Evolutionary conservation across 2,888 invertebrate species (phyloP).

Genomic region (Drosophila aldrichi): DNA sequence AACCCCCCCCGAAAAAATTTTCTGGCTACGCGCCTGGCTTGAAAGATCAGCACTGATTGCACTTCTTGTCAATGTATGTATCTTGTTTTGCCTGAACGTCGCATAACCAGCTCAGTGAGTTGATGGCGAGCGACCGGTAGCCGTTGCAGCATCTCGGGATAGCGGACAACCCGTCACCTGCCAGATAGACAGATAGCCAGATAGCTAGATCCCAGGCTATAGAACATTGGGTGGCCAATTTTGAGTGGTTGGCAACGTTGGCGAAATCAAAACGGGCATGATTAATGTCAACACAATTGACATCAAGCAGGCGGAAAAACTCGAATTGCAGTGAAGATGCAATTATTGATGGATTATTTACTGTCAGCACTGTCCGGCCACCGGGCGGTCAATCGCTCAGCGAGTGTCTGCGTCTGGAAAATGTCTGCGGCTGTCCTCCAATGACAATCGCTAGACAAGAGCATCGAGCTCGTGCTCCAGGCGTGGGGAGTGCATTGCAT

Average conservation of each 20-base stretch:
- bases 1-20: too few relatives aligned
- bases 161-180: constrained; percentile 46
- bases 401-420: constrained; percentile 14
- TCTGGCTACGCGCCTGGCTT: too few relatives aligned
- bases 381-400: constrained; percentile 44
- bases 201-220: constrained; percentile 13
- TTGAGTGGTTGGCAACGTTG: constrained; percentile 46
- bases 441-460: constrained; percentile 69
- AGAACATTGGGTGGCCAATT: constrained; percentile 70
- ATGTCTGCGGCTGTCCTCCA: constrained; percentile 53
- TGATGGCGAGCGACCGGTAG: constrained; percentile 23
- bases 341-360: constrained; percentile 82
- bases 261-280: constrained; percentile 73
- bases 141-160: neutral
- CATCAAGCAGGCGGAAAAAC: constrained; percentile 70
- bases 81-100: constrained; percentile 1
- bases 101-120: neutral
- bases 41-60: constrained; percentile 9
- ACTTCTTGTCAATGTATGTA: constrained; percentile 1
- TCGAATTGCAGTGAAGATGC: constrained; percentile 59
- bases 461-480: constrained; percentile 17
- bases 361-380: constrained; percentile 78
- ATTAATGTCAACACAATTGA: constrained; percentile 80
- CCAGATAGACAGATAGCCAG: constrained; percentile 40
- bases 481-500: constrained; percentile 45